Evolutionary conservation across 1,140 invertebrate species (phyloP).

Genomic region (Meloidogyne hapla): DNA sequence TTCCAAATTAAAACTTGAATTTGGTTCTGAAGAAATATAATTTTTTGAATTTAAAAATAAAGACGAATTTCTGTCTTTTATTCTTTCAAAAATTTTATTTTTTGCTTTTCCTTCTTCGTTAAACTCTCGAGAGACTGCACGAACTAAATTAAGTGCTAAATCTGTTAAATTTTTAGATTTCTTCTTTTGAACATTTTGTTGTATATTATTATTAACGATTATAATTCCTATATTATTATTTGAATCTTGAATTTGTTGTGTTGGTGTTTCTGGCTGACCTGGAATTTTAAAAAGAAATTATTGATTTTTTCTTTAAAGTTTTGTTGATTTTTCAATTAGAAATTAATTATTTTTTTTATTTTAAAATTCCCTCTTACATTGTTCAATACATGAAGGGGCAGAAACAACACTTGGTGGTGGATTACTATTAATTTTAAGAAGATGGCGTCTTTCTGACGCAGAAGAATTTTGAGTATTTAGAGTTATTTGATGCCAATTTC

Average conservation of each 20-base stretch:
- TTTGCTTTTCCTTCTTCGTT: no score
- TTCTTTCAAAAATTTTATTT: no score
- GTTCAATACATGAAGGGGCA: constrained; percentile 5
- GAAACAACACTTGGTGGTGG: not conserved
- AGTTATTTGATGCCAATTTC: not conserved
- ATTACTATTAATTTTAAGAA: constrained; percentile 3
- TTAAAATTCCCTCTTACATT: not conserved
- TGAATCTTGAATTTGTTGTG: no score
- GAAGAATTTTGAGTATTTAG: not conserved
- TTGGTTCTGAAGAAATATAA: no score
- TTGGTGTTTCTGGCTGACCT: no score
- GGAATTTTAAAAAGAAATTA: no score
- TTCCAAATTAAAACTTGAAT: not conserved
- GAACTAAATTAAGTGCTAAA: not conserved
- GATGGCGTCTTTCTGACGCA: not conserved
- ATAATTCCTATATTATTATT: not conserved
- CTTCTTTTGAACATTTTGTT: not conserved
- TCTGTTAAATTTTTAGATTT: not conserved
- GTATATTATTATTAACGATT: not conserved
- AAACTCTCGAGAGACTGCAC: not conserved
- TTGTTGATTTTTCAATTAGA: not conserved
- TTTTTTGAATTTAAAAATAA: no score
- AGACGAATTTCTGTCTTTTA: no score
- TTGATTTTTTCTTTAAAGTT: not conserved
- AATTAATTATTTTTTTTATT: not conserved